These are phyloP conservation scores for Sebastes flavidus DNA, from an alignment of 2,797 vertebrate species.

Conservation along the genomic window DNA sequence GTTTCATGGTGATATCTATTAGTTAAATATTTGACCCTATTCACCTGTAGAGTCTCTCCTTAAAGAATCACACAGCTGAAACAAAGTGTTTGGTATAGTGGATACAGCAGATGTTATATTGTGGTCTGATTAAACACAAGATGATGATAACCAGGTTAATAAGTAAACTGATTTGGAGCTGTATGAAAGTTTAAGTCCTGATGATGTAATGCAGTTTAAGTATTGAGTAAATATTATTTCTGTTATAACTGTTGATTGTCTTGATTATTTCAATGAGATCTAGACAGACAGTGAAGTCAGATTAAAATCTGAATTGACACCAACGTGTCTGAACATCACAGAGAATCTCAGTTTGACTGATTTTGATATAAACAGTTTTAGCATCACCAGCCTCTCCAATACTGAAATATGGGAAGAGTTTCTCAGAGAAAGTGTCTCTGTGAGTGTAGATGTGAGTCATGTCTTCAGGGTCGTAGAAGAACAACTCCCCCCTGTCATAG, in stretches of 20 bases:
- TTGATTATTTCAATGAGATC: neutral
- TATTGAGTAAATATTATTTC: neutral
- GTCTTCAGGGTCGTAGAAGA: neutral
- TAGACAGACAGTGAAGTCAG: neutral
- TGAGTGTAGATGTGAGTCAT: slow-evolving; percentile 29
- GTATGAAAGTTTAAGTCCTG: neutral
- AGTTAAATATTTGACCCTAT: no score
- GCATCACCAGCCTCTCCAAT: neutral
- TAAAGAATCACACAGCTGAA: neutral
- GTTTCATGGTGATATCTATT: no score
- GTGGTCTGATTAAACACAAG: neutral
- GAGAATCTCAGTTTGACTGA: no score
- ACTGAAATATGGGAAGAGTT: neutral
- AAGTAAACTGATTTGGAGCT: neutral
- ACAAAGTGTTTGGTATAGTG: neutral
- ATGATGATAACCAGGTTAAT: neutral
- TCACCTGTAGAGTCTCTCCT: no score
- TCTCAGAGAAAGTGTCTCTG: slow-evolving; percentile 34
- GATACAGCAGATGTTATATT: neutral
- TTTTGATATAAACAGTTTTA: no score
- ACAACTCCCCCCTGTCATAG: no score
- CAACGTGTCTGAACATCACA: neutral
- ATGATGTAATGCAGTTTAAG: neutral
- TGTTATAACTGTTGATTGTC: neutral
- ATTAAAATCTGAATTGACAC: neutral